Evolutionary conservation across 1,140 invertebrate genomes (phyloP).

Genomic region (Pseudomyrmex pallidus): DNA sequence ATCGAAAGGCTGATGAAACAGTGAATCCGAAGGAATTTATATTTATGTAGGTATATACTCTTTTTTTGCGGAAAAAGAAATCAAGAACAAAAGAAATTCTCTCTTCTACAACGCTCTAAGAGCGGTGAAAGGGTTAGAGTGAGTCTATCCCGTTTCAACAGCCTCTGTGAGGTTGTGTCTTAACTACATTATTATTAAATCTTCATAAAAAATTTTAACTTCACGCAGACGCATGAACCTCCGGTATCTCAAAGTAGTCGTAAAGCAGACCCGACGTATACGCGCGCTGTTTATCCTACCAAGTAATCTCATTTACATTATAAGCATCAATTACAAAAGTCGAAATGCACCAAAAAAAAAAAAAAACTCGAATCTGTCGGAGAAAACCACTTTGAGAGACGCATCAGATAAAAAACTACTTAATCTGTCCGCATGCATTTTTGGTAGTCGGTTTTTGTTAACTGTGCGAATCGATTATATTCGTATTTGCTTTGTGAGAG

Average conservation of each 20-base stretch:
- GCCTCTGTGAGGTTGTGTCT: conserved; percentile 73
- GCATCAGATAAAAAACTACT: conserved; percentile 47
- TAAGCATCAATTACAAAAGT: conserved; percentile 57
- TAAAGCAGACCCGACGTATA: conserved; percentile 52
- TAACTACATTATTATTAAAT: conserved; percentile 50
- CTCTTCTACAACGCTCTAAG: conserved; percentile 49
- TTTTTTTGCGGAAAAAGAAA: conserved; percentile 50
- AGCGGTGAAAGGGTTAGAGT: conserved; percentile 73
- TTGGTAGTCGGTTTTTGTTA: conserved; percentile 48
- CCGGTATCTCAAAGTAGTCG: conserved; percentile 18
- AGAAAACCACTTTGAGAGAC: conserved; percentile 48
- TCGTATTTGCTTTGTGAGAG: conserved; percentile 59
- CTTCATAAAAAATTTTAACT: conserved; percentile 63
- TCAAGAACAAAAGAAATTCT: conserved; percentile 27
- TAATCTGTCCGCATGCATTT: conserved; percentile 61
- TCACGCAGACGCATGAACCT: conserved; percentile 16
- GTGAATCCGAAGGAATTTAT: conserved; percentile 66
- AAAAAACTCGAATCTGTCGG: conserved; percentile 14
- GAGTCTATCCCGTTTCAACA: conserved; percentile 64
- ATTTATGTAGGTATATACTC: conserved; percentile 63
- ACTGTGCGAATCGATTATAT: conserved; percentile 25
- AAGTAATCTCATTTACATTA: conserved; percentile 33
- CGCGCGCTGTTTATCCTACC: conserved; percentile 25
- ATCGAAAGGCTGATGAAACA: conserved; percentile 70
- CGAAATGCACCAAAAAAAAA: conserved; percentile 41